A percentile compares a stretch with the other conserved stretches of the same genome.
phyloP scores from a whole-genome alignment of 2,797 vertebrate species.

The Neopelma chrysocephalum region DNA sequence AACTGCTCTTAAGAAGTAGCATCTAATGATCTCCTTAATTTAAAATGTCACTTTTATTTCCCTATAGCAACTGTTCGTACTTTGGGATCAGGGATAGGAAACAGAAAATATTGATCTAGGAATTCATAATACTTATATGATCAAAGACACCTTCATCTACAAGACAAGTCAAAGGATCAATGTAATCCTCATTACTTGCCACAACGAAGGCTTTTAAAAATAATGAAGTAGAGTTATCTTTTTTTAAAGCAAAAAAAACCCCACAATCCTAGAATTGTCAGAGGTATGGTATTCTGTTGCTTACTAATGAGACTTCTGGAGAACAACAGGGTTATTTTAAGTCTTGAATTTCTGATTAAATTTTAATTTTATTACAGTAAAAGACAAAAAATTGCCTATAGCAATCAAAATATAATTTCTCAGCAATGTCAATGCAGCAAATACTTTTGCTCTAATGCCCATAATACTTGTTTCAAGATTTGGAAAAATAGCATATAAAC shows the following conservation, averaged over 20 bases:
- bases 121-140: not conserved
- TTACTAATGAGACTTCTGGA: not conserved
- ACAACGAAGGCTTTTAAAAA: conserved; percentile 21
- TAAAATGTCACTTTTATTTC: not conserved
- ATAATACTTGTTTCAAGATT: not conserved
- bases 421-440: not conserved
- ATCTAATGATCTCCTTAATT: not conserved
- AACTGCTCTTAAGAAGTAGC: not conserved
- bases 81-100: not conserved
- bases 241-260: not conserved
- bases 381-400: not conserved
- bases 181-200: not conserved
- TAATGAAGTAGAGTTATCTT: not conserved
- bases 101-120: not conserved
- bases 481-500: not conserved
- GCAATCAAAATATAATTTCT: not conserved
- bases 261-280: not conserved
- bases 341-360: not conserved
- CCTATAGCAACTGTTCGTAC: not conserved
- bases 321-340: not conserved
- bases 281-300: not conserved
- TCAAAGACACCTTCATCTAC: conserved; percentile 27
- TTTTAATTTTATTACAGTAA: not conserved
- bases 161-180: not conserved
- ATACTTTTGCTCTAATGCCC: not conserved